Evolutionary conservation across 2,797 vertebrate genomes (phyloP).

Genomic region (Phoeniculus purpureus): DNA sequence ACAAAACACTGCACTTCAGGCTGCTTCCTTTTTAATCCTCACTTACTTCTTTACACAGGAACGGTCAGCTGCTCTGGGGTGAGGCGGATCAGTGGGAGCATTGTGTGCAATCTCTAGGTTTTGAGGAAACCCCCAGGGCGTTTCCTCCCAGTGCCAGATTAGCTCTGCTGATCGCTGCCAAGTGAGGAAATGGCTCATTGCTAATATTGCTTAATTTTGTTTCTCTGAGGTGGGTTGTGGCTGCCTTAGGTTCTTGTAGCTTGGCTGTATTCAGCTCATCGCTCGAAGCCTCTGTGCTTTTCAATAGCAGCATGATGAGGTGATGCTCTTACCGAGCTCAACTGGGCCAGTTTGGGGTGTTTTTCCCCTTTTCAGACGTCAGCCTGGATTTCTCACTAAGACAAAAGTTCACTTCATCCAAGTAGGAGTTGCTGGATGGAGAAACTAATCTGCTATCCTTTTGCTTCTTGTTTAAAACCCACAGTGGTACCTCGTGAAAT

Average conservation of each 20-base stretch:
- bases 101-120: background rate
- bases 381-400: background rate
- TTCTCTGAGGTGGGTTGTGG: background rate
- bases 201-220: constrained; percentile 18
- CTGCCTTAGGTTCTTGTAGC: background rate
- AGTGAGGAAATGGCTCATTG: constrained; percentile 21
- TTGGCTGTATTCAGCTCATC: rapidly evolving
- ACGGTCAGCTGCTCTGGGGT: background rate
- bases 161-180: background rate
- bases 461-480: background rate
- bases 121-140: background rate
- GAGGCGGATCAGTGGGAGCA: background rate
- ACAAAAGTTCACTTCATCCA: background rate
- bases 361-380: background rate
- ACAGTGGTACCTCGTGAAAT: background rate
- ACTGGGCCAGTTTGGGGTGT: background rate
- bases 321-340: background rate
- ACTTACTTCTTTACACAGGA: constrained; percentile 41
- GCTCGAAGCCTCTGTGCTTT: background rate
- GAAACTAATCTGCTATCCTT: background rate
- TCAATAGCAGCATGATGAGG: background rate
- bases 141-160: background rate
- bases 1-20: background rate
- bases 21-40: constrained; percentile 32
- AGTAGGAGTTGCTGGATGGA: background rate